Evolutionary conservation across 2,888 invertebrate genomes (phyloP), one percentile per base, ranked within the genome.

Genomic region (Drosophila robusta): DNA sequence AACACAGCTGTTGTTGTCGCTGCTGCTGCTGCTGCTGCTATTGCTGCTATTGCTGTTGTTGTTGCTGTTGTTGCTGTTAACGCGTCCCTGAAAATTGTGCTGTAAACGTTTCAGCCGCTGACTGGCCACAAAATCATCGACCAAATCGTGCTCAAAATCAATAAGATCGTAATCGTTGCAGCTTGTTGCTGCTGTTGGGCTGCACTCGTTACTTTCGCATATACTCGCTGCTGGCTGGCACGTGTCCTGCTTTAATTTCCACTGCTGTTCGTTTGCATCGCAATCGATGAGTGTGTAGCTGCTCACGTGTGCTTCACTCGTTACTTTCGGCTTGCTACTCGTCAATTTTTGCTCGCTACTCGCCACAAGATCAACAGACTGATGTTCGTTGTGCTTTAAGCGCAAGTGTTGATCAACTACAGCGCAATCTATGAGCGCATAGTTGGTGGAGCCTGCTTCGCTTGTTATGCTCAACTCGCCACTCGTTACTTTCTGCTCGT

Each of bases 71-170:
- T 26, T 78, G 52, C 69, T 83, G 70, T 70, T 78, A 62, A 87
- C 79, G 78, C 83, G 80, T 78, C 90, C 91, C 82, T 91, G 91
- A 80, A 91, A 92, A 82, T 92, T 90, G 74, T 92, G 91, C 84
- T 93, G 93, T 56, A 94, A 87, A 62, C 93, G 92, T 80, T 93
- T 93, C 58, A 94, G 87, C 50, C 93, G 91, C 56, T 93, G 93
- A 78, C 92, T 92, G 47, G 92, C 92, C 78, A 93, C 92, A 74
- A 93, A 93, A 55, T 84, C 86, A 36, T 87, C 88, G 18, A 51
- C 47, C 49, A 73, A 76, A 57, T 84, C 84, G 50, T 68, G 57
- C 26, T 88, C 84, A 66, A 89, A 89, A 87, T 84, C 84, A 68
- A 89, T 87, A 29, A 89, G 85, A 80, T 89, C 84, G 63, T 38